phyloP scores from a whole-genome alignment of 1,140 invertebrate species.

The Psix sp. region DNA sequence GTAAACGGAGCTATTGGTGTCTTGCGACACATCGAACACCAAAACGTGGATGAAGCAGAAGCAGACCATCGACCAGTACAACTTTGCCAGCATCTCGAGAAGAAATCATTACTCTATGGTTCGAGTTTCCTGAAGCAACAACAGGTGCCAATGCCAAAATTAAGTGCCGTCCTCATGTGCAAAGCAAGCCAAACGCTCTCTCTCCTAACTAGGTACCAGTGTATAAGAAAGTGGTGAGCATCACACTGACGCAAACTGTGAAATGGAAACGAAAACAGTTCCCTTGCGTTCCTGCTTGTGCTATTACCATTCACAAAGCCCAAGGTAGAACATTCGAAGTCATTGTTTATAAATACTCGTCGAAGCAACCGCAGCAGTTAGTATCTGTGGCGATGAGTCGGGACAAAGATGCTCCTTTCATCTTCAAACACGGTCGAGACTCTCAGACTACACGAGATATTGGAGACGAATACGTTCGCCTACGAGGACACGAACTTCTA shows the following conservation, averaged over 20 bases:
- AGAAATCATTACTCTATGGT: slow-evolving; percentile 4
- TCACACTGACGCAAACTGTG: slow-evolving; percentile 33
- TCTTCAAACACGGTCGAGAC: not conserved
- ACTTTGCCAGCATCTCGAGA: slow-evolving; percentile 43
- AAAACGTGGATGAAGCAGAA: slow-evolving; percentile 29
- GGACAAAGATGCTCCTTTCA: not conserved
- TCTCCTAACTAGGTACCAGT: slow-evolving; percentile 59
- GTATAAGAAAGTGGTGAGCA: slow-evolving; percentile 57
- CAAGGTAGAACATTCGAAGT: slow-evolving; percentile 56
- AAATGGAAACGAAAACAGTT: slow-evolving; percentile 61
- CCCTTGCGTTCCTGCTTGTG: slow-evolving; percentile 60
- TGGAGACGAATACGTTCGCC: not conserved
- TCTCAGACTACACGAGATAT: not conserved
- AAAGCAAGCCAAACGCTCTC: slow-evolving; percentile 12
- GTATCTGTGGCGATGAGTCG: not conserved
- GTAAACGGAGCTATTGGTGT: slow-evolving; percentile 67
- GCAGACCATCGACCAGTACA: slow-evolving; percentile 18
- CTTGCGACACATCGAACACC: slow-evolving; percentile 61
- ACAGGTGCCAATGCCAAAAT: not conserved
- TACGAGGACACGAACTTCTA: not conserved
- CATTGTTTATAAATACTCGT: slow-evolving; percentile 60
- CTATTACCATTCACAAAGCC: slow-evolving; percentile 62
- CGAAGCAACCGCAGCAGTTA: slow-evolving; percentile 8
- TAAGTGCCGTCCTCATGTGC: not conserved
- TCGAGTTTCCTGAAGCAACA: not conserved